Evolutionary conservation across 2,113 vertebrate species (phyloP).

Genomic region (Muscicapa adusta): DNA sequence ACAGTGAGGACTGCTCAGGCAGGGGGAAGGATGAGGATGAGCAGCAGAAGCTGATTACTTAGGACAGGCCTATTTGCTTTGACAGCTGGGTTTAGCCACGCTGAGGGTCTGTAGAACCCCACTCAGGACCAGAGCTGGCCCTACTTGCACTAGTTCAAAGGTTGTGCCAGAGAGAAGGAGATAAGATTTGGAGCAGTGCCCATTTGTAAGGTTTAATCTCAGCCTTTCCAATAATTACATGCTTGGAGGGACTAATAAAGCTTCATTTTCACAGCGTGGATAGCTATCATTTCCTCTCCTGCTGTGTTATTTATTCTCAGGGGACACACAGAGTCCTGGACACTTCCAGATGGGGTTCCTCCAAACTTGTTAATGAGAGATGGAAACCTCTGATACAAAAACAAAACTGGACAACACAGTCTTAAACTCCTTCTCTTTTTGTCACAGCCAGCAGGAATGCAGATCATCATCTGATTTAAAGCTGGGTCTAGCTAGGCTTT

Average conservation of each 20-base stretch:
- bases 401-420: background rate
- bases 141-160: background rate
- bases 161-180: background rate
- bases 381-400: background rate
- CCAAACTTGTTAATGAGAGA: background rate
- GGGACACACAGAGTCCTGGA: background rate
- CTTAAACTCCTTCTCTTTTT: background rate
- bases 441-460: background rate
- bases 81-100: background rate
- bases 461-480: background rate
- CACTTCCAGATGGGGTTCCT: background rate
- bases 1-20: rapidly evolving
- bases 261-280: background rate
- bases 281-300: background rate
- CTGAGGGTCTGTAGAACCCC: background rate
- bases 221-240: background rate
- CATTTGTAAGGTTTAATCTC: background rate
- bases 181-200: constrained; percentile 19
- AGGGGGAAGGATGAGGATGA: background rate
- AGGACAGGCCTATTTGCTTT: background rate
- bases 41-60: background rate
- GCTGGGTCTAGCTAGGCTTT: background rate
- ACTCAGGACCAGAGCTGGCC: background rate
- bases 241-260: background rate
- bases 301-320: background rate